Evolutionary conservation across 2,888 invertebrate species (phyloP).

Genomic region (Sminthurides aquaticus): DNA sequence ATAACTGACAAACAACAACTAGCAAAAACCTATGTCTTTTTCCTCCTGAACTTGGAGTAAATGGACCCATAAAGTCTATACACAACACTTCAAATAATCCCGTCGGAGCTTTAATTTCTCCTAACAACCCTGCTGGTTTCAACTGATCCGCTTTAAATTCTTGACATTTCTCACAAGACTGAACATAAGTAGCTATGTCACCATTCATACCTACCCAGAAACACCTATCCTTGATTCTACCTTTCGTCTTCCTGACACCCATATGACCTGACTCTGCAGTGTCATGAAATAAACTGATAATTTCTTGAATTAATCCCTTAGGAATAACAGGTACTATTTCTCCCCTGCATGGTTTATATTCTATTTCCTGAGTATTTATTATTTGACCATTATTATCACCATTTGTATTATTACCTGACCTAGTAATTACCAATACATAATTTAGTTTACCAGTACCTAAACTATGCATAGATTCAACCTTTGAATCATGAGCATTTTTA

Average conservation of each 20-base stretch:
- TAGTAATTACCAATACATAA: no score
- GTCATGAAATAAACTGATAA: not conserved
- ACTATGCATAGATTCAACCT: no score
- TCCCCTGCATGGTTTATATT: not conserved
- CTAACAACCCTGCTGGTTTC: not conserved
- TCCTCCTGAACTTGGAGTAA: not conserved
- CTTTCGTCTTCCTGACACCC: not conserved
- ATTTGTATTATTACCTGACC: no score
- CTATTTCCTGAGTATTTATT: no score
- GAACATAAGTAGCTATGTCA: not conserved
- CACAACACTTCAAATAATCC: no score
- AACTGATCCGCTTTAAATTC: not conserved
- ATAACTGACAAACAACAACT: not conserved
- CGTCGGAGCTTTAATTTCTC: not conserved
- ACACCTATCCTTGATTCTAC: not conserved
- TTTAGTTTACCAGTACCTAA: no score
- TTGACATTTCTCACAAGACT: not conserved
- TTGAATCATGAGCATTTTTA: no score
- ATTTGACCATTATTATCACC: no score
- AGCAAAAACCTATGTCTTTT: not conserved
- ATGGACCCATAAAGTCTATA: not conserved
- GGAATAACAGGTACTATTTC: not conserved
- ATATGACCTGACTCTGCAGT: not conserved
- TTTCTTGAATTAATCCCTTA: not conserved
- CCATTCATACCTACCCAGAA: not conserved